Base-by-base conservation (phyloP, 2,888 invertebrate genomes). In the Volucella inanis region DNA sequence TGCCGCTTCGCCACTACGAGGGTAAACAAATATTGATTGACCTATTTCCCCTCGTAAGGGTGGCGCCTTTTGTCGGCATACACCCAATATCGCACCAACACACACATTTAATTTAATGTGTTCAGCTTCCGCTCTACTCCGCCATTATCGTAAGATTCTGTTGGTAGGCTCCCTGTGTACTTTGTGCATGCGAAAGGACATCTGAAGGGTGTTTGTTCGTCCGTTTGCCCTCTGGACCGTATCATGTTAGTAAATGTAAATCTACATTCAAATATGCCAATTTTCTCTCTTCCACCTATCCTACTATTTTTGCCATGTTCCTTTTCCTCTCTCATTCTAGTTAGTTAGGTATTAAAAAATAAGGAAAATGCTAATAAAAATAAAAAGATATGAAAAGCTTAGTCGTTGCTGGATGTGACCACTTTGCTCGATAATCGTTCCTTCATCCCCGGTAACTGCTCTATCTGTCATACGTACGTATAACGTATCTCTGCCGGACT, bases 1-100 rank as follows among this genome's bases (percentile, higher is more conserved):
- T 54, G 15, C 10, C 8, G 6, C 43, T 43, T 11, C 49, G 50
- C 45, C 50, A 52, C 65, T n/a, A 52, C 61, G 76, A 81, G 81
- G 80, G 75, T 85, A 85, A 77, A 81, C 81, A 81, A 81, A 81
- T 85, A 85, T 85, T 81, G 85, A 85, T 85, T 85, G 85, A 85
- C 85, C 85, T 85, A 85, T 81, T 85, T 85, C 81, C 84, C 84
- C 77, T 77, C 14, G 62, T 52, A 67, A 67, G 85, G 81, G 84
- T 84, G 84, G 68, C 70, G 79, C 57, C 68, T n/a, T 14, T 41
- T 12, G 61, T 39, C 38, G 45, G 47, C 64, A 55, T 22, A 15
- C 50, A 62, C 55, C 31, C 57, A 31, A 47, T 12, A 11, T 43
- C 22, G 14, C 49, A 77, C 55, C 62, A 52, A 61, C 49, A 31